Conservation (phyloP, 2,888 invertebrate genomes). For the Temnothorax unifasciatus region DNA sequence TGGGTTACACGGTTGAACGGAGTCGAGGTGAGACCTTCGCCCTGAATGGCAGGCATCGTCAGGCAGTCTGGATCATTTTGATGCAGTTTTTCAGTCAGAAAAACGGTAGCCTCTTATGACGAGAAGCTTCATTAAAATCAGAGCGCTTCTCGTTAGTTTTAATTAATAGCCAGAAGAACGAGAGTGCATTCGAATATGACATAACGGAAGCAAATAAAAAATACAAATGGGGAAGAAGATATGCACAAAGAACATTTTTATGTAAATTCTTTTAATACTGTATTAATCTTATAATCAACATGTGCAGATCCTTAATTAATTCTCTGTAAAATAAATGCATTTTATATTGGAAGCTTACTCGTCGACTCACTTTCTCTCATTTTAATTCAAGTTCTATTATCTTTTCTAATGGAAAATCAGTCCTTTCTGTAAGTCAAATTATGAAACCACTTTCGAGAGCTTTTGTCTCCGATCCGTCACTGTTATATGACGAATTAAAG, state of each 20-base stretch:
- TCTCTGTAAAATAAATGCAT: neutral
- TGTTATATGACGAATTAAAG: neutral
- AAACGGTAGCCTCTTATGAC: neutral
- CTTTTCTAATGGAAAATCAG: neutral
- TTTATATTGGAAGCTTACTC: neutral
- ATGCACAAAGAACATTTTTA: neutral
- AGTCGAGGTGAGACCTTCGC: constrained; percentile 60
- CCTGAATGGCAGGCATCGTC: constrained; percentile 48
- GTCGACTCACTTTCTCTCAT: neutral
- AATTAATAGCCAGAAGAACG: neutral
- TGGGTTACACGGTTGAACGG: constrained; percentile 53
- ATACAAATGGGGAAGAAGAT: neutral
- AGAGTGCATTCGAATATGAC: neutral
- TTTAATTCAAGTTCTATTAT: neutral
- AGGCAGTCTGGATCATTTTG: constrained; percentile 27
- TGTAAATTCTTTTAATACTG: neutral
- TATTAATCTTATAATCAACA: neutral
- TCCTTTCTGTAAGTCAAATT: neutral
- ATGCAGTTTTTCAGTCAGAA: constrained; percentile 8
- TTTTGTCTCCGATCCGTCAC: neutral
- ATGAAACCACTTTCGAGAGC: constrained; percentile 13
- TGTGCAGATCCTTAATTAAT: neutral
- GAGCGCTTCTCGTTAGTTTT: neutral
- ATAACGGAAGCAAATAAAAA: neutral
- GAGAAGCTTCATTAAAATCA: neutral